phyloP scores from a whole-genome alignment of 2,888 invertebrate genomes.

The Heliconius charithonia region DNA sequence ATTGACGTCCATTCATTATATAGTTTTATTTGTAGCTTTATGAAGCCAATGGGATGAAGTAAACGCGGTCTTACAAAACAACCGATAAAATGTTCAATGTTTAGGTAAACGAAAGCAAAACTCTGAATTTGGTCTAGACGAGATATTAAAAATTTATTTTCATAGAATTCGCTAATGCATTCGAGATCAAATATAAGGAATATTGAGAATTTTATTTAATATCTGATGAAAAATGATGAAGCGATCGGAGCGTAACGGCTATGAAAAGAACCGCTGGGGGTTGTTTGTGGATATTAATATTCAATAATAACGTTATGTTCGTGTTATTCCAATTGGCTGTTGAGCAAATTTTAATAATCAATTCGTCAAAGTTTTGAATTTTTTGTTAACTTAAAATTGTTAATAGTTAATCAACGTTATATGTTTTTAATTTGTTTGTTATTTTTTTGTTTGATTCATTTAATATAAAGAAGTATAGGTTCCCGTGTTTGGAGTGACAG shows the following conservation, averaged over 20 bases:
- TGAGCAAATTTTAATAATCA: slow-evolving; percentile 18
- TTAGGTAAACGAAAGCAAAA: slow-evolving; percentile 61
- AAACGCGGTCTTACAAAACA: slow-evolving; percentile 61
- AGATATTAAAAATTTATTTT: slow-evolving; percentile 77
- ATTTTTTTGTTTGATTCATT: neutral
- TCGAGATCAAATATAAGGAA: slow-evolving; percentile 51
- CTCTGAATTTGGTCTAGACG: slow-evolving; percentile 77
- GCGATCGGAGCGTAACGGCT: slow-evolving; percentile 22
- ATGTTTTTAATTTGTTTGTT: neutral
- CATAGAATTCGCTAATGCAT: slow-evolving; percentile 68
- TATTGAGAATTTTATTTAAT: slow-evolving; percentile 39
- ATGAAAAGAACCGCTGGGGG: slow-evolving; percentile 28
- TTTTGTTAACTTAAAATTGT: neutral
- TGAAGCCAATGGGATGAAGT: slow-evolving; percentile 73
- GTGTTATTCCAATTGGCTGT: slow-evolving; percentile 20
- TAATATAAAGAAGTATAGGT: no score
- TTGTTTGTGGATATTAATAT: slow-evolving; percentile 26
- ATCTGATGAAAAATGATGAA: slow-evolving; percentile 28
- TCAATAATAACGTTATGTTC: slow-evolving; percentile 27
- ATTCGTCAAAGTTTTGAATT: neutral
- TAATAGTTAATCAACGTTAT: neutral
- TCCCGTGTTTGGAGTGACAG: no score
- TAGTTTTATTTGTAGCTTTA: slow-evolving; percentile 75
- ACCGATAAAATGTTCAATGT: slow-evolving; percentile 73
- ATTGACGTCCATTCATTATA: slow-evolving; percentile 71